phyloP scores from a whole-genome alignment of 1,140 invertebrate species.

The Hormaphis cornu region DNA sequence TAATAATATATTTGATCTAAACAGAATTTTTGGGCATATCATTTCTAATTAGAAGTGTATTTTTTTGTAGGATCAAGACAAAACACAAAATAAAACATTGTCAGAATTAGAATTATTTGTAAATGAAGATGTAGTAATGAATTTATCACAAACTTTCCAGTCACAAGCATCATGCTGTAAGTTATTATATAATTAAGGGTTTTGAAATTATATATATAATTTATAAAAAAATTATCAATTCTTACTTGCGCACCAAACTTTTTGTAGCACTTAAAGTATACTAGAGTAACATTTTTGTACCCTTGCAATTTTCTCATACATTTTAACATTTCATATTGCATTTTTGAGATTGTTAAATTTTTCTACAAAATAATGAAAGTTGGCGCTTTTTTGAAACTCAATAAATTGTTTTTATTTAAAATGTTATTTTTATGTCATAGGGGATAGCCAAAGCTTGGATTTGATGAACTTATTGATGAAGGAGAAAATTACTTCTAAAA shows the following conservation, averaged over 20 bases:
- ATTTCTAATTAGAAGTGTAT: too few relatives aligned
- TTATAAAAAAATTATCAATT: too few relatives aligned
- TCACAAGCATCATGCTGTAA: slow-evolving; percentile 9
- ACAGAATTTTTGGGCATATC: too few relatives aligned
- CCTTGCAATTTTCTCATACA: too few relatives aligned
- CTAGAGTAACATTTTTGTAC: too few relatives aligned
- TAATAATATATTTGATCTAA: too few relatives aligned
- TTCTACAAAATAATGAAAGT: too few relatives aligned
- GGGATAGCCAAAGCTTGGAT: slow-evolving; percentile 23
- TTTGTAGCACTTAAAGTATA: too few relatives aligned
- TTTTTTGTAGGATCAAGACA: not conserved
- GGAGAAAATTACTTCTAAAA: not conserved
- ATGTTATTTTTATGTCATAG: not conserved
- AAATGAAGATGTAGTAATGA: slow-evolving; percentile 2
- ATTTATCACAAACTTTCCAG: slow-evolving; percentile 17
- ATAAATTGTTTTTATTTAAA: not conserved
- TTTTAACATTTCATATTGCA: too few relatives aligned
- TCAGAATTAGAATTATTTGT: not conserved
- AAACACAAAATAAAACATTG: not conserved
- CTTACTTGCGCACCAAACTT: too few relatives aligned
- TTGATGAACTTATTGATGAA: slow-evolving; percentile 27
- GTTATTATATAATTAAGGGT: not conserved
- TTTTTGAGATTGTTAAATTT: too few relatives aligned
- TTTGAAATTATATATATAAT: not conserved
- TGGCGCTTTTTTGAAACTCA: too few relatives aligned